A percentile compares a stretch with the other conserved stretches of the same genome.
Evolutionary conservation across 2,113 vertebrate species (phyloP).

Genomic region (human): DNA sequence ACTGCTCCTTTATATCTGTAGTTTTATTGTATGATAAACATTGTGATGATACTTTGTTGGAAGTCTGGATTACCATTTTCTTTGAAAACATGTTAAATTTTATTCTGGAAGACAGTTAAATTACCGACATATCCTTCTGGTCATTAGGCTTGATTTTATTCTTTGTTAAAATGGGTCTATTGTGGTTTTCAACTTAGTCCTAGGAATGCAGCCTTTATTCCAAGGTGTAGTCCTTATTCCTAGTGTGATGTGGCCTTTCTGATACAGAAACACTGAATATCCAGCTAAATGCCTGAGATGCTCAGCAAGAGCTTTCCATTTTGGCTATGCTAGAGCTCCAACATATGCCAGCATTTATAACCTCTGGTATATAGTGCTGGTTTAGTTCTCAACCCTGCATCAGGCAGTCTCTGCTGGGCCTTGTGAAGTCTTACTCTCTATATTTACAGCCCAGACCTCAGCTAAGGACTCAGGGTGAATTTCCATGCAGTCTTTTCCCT

Average conservation of each 20-base stretch:
- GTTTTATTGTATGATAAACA: neutral
- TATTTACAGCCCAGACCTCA: neutral
- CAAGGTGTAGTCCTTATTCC: neutral
- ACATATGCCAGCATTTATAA: neutral
- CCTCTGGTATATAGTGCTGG: neutral
- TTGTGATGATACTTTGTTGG: neutral
- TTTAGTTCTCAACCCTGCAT: neutral
- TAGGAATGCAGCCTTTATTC: neutral
- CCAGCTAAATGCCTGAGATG: neutral
- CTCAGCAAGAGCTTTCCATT: neutral
- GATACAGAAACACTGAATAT: neutral
- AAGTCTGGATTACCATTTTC: neutral
- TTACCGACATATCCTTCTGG: neutral
- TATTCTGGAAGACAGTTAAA: neutral
- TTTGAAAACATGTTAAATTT: neutral
- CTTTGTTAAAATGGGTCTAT: neutral
- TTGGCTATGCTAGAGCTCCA: neutral
- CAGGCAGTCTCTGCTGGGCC: neutral
- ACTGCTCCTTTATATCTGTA: neutral
- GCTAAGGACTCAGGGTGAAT: neutral
- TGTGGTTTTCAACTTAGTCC: neutral
- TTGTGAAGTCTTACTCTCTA: neutral
- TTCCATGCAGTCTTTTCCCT: neutral
- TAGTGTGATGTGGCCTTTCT: neutral
- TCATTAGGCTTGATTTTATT: neutral